phyloP scores from a whole-genome alignment of 2,113 vertebrate species.

The Pituophis catenifer region DNA sequence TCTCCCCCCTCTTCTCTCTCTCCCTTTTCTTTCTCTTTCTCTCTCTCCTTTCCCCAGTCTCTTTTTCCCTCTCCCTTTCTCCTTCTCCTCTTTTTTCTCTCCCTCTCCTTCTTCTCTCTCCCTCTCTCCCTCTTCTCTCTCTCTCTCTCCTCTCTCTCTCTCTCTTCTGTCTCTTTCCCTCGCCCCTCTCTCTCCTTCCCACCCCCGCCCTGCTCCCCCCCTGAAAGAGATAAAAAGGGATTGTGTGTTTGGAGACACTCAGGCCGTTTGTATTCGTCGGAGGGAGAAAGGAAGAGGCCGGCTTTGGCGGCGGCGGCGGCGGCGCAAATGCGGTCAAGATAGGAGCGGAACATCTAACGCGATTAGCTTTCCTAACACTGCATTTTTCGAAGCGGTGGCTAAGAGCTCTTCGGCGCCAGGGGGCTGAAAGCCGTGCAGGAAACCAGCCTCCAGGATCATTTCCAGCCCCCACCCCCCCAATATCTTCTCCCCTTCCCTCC shows the following conservation, averaged over 20 bases:
- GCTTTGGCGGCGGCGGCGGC: slow-evolving; percentile 23
- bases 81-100: no score
- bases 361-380: slow-evolving; percentile 70
- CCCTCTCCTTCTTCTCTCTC: no score
- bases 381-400: slow-evolving; percentile 75
- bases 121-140: no score
- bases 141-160: no score
- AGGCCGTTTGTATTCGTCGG: neutral
- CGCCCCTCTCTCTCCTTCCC: rapidly evolving
- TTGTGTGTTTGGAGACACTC: neutral
- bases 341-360: slow-evolving; percentile 72
- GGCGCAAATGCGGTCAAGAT: slow-evolving; percentile 44
- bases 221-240: slow-evolving; percentile 37
- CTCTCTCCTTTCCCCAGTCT: no score
- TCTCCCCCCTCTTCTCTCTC: no score
- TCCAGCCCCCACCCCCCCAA: slow-evolving; percentile 46
- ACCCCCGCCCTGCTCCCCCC: neutral
- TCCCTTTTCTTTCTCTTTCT: no score
- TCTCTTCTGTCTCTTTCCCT: no score
- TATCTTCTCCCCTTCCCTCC: slow-evolving; percentile 46
- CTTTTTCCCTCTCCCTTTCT: no score
- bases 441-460: slow-evolving; percentile 62
- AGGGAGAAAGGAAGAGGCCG: slow-evolving; percentile 21
- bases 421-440: slow-evolving; percentile 61
- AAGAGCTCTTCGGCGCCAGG: slow-evolving; percentile 76